These are phyloP conservation scores for Mesitornis unicolor DNA, from an alignment of 2,113 vertebrate genomes.

Conservation along the genomic window DNA sequence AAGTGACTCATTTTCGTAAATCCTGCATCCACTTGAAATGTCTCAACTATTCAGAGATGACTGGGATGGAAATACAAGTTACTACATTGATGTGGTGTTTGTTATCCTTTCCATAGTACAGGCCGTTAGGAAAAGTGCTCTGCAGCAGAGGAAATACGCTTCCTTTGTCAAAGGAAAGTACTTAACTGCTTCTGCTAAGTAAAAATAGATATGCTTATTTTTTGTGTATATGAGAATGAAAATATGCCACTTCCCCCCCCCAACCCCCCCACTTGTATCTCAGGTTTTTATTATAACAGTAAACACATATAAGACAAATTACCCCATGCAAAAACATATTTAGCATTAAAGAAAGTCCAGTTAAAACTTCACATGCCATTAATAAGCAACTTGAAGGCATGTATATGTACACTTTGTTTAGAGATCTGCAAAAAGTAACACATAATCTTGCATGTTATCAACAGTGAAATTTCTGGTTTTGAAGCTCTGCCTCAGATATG, in stretches of 20 bases:
- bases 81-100: not conserved
- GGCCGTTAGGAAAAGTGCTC: not conserved
- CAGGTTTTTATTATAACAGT: not conserved
- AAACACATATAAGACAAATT: not conserved
- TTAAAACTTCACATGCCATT: not conserved
- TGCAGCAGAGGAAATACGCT: not conserved
- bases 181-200: not conserved
- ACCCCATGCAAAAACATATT: not conserved
- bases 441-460: not conserved
- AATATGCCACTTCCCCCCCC: too few relatives aligned
- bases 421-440: not conserved
- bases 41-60: not conserved
- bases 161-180: not conserved
- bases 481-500: not conserved
- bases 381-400: not conserved
- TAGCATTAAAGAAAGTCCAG: not conserved
- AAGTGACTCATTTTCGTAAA: not conserved
- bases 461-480: not conserved
- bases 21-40: not conserved
- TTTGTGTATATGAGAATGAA: not conserved
- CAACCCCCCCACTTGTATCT: not conserved
- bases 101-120: not conserved
- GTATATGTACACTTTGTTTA: not conserved
- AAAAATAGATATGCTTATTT: not conserved
- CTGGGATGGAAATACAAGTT: not conserved